These are phyloP conservation scores for Lasioglossum lativentre DNA, from an alignment of 2,888 invertebrate species.

Conservation along the genomic window DNA sequence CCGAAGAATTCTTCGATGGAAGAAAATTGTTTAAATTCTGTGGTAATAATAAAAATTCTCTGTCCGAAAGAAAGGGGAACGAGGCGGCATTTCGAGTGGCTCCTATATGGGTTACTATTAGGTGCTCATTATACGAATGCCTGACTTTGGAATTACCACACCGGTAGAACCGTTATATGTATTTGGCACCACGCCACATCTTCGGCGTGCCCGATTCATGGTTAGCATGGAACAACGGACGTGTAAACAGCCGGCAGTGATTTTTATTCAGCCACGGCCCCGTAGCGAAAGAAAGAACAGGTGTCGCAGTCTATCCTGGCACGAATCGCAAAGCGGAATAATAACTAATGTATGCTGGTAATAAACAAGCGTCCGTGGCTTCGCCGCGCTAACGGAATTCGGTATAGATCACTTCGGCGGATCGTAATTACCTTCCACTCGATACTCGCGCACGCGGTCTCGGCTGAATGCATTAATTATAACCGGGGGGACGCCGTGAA, in stretches of 20 bases:
- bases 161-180: slow-evolving; percentile 80
- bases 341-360: slow-evolving; percentile 47
- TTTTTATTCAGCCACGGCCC: slow-evolving; percentile 63
- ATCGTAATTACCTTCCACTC: slow-evolving; percentile 32
- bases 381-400: slow-evolving; percentile 46
- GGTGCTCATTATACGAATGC: slow-evolving; percentile 75
- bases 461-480: slow-evolving; percentile 30
- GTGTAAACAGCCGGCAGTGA: slow-evolving; percentile 72
- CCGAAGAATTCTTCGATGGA: background rate
- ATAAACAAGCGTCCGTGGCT: slow-evolving; percentile 31
- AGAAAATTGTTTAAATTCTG: background rate
- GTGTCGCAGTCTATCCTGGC: slow-evolving; percentile 65
- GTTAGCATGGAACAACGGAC: slow-evolving; percentile 62
- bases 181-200: slow-evolving; percentile 80
- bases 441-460: slow-evolving; percentile 16
- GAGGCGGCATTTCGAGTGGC: slow-evolving; percentile 50
- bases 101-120: slow-evolving; percentile 77
- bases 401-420: slow-evolving; percentile 29
- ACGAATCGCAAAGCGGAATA: slow-evolving; percentile 58
- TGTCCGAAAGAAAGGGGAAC: slow-evolving; percentile 40
- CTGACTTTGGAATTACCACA: slow-evolving; percentile 73
- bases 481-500: background rate
- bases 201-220: slow-evolving; percentile 75
- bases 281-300: slow-evolving; percentile 63
- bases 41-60: background rate